Conservation (phyloP, 2,113 vertebrate species). For the Limnothrissa miodon region DNA sequence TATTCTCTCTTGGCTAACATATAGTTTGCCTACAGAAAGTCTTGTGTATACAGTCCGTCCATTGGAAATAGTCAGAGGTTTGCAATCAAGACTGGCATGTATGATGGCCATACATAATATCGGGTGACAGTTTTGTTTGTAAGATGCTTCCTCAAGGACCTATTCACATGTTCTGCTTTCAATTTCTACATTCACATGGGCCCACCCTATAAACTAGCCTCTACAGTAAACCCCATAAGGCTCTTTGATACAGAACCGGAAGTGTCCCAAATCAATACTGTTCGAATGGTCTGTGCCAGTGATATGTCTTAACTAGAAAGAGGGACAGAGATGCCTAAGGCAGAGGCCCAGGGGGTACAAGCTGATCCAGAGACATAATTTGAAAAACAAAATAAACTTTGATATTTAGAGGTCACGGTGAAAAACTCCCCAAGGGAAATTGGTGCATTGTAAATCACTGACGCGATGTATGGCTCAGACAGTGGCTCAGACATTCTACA, state of each 20-base stretch:
- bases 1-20: background rate
- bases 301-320: background rate
- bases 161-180: background rate
- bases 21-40: background rate
- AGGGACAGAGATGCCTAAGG: background rate
- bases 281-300: background rate
- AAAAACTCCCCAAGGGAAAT: background rate
- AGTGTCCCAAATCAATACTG: background rate
- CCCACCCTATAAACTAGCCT: background rate
- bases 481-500: background rate
- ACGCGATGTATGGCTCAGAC: background rate
- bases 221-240: background rate
- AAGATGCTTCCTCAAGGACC: background rate
- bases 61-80: background rate
- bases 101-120: background rate
- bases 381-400: background rate
- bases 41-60: background rate
- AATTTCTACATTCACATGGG: conserved; percentile 7
- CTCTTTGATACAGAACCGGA: background rate
- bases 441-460: background rate
- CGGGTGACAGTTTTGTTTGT: background rate
- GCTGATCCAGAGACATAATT: background rate
- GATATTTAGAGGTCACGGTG: background rate
- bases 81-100: conserved; percentile 4
- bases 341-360: background rate